Base-by-base conservation (phyloP, 2,888 invertebrate genomes). In the Corbicula japonica region DNA sequence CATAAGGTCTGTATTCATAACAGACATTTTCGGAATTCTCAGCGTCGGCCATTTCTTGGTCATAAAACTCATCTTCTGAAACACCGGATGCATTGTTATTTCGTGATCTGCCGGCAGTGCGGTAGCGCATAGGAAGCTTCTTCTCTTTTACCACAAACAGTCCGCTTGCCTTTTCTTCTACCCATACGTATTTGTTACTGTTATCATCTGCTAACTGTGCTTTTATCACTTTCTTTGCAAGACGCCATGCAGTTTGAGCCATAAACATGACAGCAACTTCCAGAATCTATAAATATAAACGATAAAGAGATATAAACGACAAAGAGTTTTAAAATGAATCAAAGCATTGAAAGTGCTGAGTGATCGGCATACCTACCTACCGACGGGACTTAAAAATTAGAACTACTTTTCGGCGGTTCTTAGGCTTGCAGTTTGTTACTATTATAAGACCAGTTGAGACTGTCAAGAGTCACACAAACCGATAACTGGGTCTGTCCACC, bases 231-330 rank as follows among this genome's bases (percentile, higher is more conserved):
- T 46, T 34, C n/a, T 50, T 34, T 15, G 34, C 18, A 21, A 50
- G 4, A 6, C 63, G 3, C 50, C 50, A 63, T 10, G 48, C 26
- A 23, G 63, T 63, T 32, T 63, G 63, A 26, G 35, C 46, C 10
- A 48, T n/a, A 34, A 63, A 35, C 23, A 63, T 46, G 0, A 46
- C 50, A 1, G 63, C 63, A 35, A 63, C 48, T 34, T 63, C 63
- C 15, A 63, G 32, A 23, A 63, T 6, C 63, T 63, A 35, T 52
- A 23, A 52, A 52, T 35, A 35, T 1, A 58, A 6, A 58, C 28
- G 4, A 26, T 5, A 15, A 52, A 52, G 10, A 52, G 10, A 8
- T n/a, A 4, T 26, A 10, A 28, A 52, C 28, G 10, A 58, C 23
- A 38, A 60, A 35, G 6, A 12, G 1, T n/a, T n/a, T n/a, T n/a